Conservation (phyloP, 1,140 invertebrate genomes). For the Sogatella furcifera region DNA sequence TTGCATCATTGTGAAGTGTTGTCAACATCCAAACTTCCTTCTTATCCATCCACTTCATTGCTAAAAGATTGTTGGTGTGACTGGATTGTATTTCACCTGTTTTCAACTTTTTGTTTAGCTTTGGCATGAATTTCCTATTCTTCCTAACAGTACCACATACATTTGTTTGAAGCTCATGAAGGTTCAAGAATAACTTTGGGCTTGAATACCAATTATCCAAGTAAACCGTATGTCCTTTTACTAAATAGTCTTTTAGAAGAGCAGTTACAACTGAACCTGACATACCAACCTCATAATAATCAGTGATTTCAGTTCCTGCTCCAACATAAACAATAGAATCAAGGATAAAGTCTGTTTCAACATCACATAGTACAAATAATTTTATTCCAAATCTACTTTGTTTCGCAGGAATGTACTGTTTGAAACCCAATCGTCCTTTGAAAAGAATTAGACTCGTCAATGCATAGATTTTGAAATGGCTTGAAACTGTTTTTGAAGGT, state of each 20-base stretch:
- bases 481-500: background rate
- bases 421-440: slow-evolving; percentile 23
- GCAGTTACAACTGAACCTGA: slow-evolving; percentile 24
- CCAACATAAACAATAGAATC: slow-evolving; percentile 17
- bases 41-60: slow-evolving; percentile 26
- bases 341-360: slow-evolving; percentile 12
- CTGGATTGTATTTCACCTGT: slow-evolving; percentile 11
- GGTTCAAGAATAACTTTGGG: slow-evolving; percentile 20
- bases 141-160: slow-evolving; percentile 25
- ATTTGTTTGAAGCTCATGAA: slow-evolving; percentile 22
- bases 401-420: slow-evolving; percentile 23
- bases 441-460: slow-evolving; percentile 10
- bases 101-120: slow-evolving; percentile 22
- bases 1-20: slow-evolving; percentile 18
- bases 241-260: slow-evolving; percentile 24
- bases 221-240: slow-evolving; percentile 23
- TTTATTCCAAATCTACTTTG: slow-evolving; percentile 14
- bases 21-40: slow-evolving; percentile 27
- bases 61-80: slow-evolving; percentile 19
- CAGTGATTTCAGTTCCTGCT: background rate
- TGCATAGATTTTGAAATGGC: background rate
- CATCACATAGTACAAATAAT: slow-evolving; percentile 13
- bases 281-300: slow-evolving; percentile 12
- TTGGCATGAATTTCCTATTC: slow-evolving; percentile 25
- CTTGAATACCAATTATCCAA: slow-evolving; percentile 27